phyloP scores from a whole-genome alignment of 2,113 vertebrate genomes.

The Psilopogon haemacephalus region DNA sequence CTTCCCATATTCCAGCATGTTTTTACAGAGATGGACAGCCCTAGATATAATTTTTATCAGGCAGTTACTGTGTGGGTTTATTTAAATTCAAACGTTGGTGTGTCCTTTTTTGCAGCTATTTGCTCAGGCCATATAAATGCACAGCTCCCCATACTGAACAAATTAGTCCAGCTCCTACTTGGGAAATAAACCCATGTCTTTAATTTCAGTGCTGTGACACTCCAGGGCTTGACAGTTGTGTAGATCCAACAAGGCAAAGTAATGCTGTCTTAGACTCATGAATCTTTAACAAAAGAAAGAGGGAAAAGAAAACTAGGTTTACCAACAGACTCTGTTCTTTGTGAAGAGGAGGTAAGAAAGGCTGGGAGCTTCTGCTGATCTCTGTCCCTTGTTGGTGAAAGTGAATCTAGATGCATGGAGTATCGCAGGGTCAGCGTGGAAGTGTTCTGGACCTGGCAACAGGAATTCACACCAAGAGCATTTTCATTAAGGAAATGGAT shows the following conservation, averaged over 20 bases:
- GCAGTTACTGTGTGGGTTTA: not conserved
- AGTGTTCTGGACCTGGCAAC: constrained; percentile 83
- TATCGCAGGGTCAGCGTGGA: constrained; percentile 77
- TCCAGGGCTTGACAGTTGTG: not conserved
- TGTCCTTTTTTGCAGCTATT: not conserved
- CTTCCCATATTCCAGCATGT: not conserved
- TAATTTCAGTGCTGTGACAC: not conserved
- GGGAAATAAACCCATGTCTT: not conserved
- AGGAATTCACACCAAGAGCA: not conserved
- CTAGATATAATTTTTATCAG: not conserved
- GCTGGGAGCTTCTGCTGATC: constrained; percentile 64
- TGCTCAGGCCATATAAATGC: not conserved
- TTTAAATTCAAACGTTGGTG: not conserved
- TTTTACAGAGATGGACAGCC: not conserved
- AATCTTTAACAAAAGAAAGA: not conserved
- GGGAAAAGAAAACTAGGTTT: not conserved
- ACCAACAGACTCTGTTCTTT: constrained; percentile 77
- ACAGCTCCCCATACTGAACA: not conserved
- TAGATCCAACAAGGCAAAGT: not conserved
- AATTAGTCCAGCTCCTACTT: not conserved
- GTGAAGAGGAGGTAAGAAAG: constrained; percentile 52
- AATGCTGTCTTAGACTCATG: not conserved
- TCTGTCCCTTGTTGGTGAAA: constrained; percentile 39
- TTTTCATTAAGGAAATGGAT: not conserved
- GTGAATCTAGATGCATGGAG: constrained; percentile 77